Evolutionary conservation across 2,888 invertebrate species (phyloP).

Genomic region (Romanomermis culicivorax): DNA sequence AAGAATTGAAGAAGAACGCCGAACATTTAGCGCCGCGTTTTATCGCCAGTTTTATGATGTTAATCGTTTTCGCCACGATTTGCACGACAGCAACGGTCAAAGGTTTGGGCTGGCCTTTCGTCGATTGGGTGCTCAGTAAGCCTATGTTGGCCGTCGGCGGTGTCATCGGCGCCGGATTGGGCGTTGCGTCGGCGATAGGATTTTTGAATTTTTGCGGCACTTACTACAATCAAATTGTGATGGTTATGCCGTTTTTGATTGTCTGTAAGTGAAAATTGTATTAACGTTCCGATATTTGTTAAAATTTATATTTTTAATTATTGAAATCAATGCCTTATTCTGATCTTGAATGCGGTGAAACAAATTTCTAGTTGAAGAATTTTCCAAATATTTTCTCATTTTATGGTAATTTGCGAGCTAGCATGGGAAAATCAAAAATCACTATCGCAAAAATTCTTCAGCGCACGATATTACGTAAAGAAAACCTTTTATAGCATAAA

Average conservation of each 20-base stretch:
- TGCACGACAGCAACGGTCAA: conserved; percentile 50
- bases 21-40: conserved; percentile 37
- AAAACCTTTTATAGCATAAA: too few species aligned
- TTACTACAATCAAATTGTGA: conserved; percentile 77
- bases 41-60: not conserved
- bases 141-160: conserved; percentile 72
- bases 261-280: conserved; percentile 46
- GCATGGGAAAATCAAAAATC: too few species aligned
- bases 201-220: conserved; percentile 67
- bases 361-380: too few species aligned
- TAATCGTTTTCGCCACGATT: conserved; percentile 14
- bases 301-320: too few species aligned
- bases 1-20: conserved; percentile 75
- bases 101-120: conserved; percentile 44
- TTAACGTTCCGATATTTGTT: conserved; percentile 7
- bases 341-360: too few species aligned
- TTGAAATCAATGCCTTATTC: too few species aligned
- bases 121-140: conserved; percentile 72
- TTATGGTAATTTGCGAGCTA: too few species aligned
- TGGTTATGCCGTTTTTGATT: conserved; percentile 83
- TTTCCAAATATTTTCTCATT: too few species aligned
- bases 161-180: conserved; percentile 72
- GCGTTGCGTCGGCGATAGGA: conserved; percentile 69
- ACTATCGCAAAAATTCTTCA: too few species aligned
- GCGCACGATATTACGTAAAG: too few species aligned